Evolutionary conservation across 2,888 invertebrate genomes (phyloP), one percentile per base, ranked within the genome.

Genomic region (Trichopria drosophilae): DNA sequence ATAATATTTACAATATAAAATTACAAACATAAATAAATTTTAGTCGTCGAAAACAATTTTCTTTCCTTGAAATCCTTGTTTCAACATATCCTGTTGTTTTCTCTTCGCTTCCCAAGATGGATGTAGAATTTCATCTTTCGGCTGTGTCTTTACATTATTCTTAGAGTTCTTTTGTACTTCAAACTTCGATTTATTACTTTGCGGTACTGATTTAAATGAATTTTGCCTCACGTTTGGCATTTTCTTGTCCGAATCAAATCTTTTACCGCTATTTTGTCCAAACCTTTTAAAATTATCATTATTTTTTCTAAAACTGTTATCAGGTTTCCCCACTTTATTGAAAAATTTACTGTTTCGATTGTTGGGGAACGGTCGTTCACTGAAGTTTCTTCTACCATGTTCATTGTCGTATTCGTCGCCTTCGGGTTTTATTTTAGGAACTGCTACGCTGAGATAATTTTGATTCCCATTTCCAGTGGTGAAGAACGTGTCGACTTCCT

Each of bases 71-170:
- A 74, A 73, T 29, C 69, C 72, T 59, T 64, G 58, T 24, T 70
- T 72, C 51, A 73, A 41, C 19, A 61, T 59, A 20, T 71, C 66
- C 29, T 72, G 73, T 42, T 73, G 66, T 46, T 74, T 75, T 43
- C 60, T 75, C 24, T 65, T 71, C 3, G 75, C 75, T 32, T 62
- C 64, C 75, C 75, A 75, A 3, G 75, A 75, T 6, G 75, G 75
- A 69, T 75, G 75, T 10, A 75, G 53, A 39, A 55, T 48, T 34
- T 55, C 45, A 10, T 52, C n/a, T n/a, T n/a, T n/a, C n/a, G n/a
- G n/a, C n/a, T n/a, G 26, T 10, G 26, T 1, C 12, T 9, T 26
- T 26, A n/a, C 26, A 26, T 2, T 26, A 10, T 26, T 26, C 9
- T 26, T 26, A 26, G 26, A n/a, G 9, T 9, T 10, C 26, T 45